Base-by-base conservation (phyloP, 2,888 invertebrate species). In the Morpho achilles region DNA sequence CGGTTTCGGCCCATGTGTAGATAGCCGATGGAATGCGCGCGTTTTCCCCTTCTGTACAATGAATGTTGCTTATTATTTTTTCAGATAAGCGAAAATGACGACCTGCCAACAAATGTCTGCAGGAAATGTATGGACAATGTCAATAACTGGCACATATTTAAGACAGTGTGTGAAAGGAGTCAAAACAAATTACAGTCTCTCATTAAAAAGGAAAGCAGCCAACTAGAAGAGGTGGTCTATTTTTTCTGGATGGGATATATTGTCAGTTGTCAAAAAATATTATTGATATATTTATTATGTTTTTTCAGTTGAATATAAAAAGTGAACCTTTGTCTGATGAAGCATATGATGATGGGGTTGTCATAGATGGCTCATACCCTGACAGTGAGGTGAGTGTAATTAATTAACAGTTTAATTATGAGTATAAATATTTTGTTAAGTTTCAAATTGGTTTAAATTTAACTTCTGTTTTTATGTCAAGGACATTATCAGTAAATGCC, bases 141-240 rank as follows among this genome's bases (percentile, higher is more conserved):
- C 68, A 93, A 93, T 73, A 92, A 91, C 75, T 95, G 94, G 94
- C 91, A 93, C 73, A 80, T 85, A 65, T 95, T 93, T 84, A 94
- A 93, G 79, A 87, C 91, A 75, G 84, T 91, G 23, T 95, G 94
- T 82, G 87, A 92, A 69, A 91, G 91, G 73, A 92, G 94, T 67
- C 94, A 95, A 86, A 91, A 88, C 73, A 94, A 93, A 80, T 82
- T 94, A 69, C 88, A 87, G 72, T 86, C 91, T 80, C 92, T 93
- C 91, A 75, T 91, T 70, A 85, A 84, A 74, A 89, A 85, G 79
- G 87, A 89, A 78, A 84, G 83, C 79, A 85, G 80, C 87, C 89
- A 82, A 84, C 87, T 88, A 82, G 89, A 89, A 87, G 87, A 87
- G 88, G 91, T 88, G 73, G 41, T 78, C 81, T 79, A 76, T 76